A percentile compares a stretch with the other conserved stretches of the same genome.
Conservation (phyloP, 2,888 invertebrate species). For the Acleris cristana region DNA sequence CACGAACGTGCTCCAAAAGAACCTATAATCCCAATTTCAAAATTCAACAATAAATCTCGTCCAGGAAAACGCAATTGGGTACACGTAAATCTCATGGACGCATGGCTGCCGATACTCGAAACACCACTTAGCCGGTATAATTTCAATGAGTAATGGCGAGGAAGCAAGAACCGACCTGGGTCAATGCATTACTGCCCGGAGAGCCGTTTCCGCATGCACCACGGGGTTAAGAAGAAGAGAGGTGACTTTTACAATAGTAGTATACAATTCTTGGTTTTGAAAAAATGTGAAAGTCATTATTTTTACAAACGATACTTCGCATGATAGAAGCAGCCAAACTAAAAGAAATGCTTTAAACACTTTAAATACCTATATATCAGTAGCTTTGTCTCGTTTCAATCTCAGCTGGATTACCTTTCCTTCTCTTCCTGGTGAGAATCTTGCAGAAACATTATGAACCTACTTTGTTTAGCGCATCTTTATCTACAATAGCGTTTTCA, state of each 20-base stretch:
- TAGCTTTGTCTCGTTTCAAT: too few species aligned
- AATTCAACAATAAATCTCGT: slow-evolving; percentile 57
- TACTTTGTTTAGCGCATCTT: too few species aligned
- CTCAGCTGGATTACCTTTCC: too few species aligned
- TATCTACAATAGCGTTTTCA: too few species aligned
- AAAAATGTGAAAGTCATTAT: too few species aligned
- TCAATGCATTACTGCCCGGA: slow-evolving; percentile 70
- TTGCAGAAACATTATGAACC: too few species aligned
- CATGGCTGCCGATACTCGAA: slow-evolving; percentile 71
- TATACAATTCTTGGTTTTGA: too few species aligned
- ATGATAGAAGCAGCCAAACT: too few species aligned
- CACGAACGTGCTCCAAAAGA: slow-evolving; percentile 10
- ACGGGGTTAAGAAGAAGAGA: slow-evolving; percentile 32
- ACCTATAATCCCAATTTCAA: slow-evolving; percentile 54
- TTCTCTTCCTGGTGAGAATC: too few species aligned
- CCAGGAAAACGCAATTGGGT: slow-evolving; percentile 41
- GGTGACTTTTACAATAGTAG: neutral
- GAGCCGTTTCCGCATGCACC: slow-evolving; percentile 59
- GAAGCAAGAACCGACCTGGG: slow-evolving; percentile 64
- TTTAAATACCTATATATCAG: too few species aligned
- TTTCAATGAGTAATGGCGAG: slow-evolving; percentile 77
- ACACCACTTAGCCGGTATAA: slow-evolving; percentile 80
- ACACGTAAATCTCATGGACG: slow-evolving; percentile 41
- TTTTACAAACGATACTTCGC: too few species aligned
- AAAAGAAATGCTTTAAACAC: too few species aligned